Evolutionary conservation across 2,888 invertebrate genomes (phyloP).

Genomic region (Barypeithes pellucidus): DNA sequence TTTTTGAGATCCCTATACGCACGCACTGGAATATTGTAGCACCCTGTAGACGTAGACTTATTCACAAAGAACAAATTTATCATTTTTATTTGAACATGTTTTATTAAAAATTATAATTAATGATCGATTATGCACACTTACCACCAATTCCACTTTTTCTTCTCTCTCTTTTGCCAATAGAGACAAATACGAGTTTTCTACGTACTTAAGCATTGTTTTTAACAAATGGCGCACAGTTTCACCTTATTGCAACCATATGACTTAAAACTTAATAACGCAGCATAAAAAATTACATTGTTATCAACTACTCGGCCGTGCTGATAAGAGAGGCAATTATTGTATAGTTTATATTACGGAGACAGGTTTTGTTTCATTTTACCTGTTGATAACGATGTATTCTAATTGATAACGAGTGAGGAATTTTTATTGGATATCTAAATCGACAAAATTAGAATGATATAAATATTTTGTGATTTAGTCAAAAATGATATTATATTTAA

Average conservation of each 20-base stretch:
- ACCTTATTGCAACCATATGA: slow-evolving; percentile 17
- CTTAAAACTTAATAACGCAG: slow-evolving; percentile 16
- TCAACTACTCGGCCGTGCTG: slow-evolving; percentile 17
- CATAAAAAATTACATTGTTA: slow-evolving; percentile 24
- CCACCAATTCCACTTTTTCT: slow-evolving; percentile 53
- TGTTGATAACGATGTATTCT: slow-evolving; percentile 20
- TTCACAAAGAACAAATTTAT: too few relatives aligned
- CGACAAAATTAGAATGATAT: too few relatives aligned
- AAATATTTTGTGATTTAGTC: too few relatives aligned
- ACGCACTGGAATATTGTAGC: too few relatives aligned
- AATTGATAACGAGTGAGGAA: background rate
- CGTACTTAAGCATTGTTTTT: slow-evolving; percentile 45
- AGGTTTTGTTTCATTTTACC: slow-evolving; percentile 31
- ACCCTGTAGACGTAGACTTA: too few relatives aligned
- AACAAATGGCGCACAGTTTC: background rate
- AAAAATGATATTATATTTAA: too few relatives aligned
- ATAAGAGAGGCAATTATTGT: slow-evolving; percentile 26
- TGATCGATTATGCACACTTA: slow-evolving; percentile 30
- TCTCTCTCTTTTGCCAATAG: slow-evolving; percentile 48
- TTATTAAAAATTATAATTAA: too few relatives aligned
- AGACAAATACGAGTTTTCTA: slow-evolving; percentile 40
- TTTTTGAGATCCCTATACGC: too few relatives aligned
- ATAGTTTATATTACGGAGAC: slow-evolving; percentile 8
- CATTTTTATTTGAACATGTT: too few relatives aligned
- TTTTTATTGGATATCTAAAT: background rate